These are phyloP conservation scores for Hypotaenidia philippensis DNA, from an alignment of 2,797 vertebrate genomes.

Conservation along the genomic window DNA sequence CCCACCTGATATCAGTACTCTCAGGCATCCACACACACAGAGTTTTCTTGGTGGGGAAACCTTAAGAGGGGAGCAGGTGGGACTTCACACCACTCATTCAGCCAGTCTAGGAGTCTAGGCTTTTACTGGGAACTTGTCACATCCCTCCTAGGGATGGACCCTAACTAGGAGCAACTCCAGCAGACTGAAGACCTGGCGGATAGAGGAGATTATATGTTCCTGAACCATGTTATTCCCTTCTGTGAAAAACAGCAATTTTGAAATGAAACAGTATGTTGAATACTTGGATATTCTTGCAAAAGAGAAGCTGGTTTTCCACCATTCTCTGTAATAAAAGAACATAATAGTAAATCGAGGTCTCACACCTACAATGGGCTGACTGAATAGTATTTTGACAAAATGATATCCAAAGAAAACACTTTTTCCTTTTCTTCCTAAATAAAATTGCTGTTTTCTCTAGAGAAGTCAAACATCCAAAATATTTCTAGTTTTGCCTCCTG, in stretches of 20 bases:
- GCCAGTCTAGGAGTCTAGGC: neutral
- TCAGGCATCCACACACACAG: accelerated
- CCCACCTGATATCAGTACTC: neutral
- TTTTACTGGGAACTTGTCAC: neutral
- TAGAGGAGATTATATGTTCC: neutral
- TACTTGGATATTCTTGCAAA: neutral
- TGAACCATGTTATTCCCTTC: neutral
- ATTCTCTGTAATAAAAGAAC: neutral
- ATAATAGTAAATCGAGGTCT: neutral
- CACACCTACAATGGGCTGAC: neutral
- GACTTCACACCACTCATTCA: neutral
- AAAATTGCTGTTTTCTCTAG: neutral
- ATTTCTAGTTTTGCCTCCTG: neutral
- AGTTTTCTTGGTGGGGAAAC: neutral
- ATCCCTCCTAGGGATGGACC: neutral
- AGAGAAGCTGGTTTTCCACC: neutral
- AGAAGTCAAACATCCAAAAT: neutral
- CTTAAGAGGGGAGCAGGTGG: neutral
- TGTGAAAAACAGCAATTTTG: neutral
- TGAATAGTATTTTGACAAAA: neutral
- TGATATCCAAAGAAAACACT: neutral
- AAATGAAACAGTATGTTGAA: neutral
- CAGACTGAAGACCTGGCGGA: neutral
- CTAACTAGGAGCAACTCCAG: neutral
- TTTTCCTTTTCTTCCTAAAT: neutral